Percentiles rank a stretch among this genome's conserved stretches.
These are phyloP conservation scores for Linyphia triangularis DNA, from an alignment of 2,888 invertebrate species.

Conservation along the genomic window DNA sequence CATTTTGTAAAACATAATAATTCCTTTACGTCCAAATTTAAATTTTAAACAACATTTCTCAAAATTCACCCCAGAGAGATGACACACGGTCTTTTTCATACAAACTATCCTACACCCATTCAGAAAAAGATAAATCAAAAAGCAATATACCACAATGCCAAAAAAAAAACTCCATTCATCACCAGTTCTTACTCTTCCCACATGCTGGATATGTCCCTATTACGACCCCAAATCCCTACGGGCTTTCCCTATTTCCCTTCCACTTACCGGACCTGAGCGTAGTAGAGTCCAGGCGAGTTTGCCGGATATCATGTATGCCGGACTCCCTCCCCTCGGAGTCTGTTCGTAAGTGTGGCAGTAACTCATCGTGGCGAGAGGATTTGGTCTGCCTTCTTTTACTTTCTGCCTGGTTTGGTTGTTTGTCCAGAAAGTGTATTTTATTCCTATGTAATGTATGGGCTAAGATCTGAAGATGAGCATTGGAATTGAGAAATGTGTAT, in stretches of 20 bases:
- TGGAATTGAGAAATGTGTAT: not conserved
- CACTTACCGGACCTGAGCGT: conserved; percentile 25
- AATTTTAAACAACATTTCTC: no score
- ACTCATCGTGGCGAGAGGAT: conserved; percentile 24
- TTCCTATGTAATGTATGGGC: not conserved
- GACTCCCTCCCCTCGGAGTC: not conserved
- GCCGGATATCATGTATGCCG: conserved; percentile 51
- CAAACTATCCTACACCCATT: not conserved
- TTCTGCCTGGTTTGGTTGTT: not conserved
- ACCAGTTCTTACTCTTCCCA: not conserved
- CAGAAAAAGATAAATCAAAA: not conserved
- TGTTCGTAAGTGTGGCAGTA: conserved; percentile 30
- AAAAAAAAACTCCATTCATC: not conserved
- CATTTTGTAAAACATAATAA: no score
- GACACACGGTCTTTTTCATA: no score
- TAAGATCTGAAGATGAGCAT: not conserved
- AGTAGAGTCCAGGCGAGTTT: conserved; percentile 4
- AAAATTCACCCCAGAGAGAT: no score
- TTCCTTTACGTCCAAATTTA: no score
- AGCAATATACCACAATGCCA: not conserved
- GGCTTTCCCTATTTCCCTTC: conserved; percentile 26
- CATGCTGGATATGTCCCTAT: conserved; percentile 27
- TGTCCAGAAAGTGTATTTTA: conserved; percentile 1
- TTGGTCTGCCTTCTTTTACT: not conserved
- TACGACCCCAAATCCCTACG: conserved; percentile 39